These are phyloP conservation scores for Lithodes maja DNA, from an alignment of 2,888 invertebrate genomes.

Conservation along the genomic window DNA sequence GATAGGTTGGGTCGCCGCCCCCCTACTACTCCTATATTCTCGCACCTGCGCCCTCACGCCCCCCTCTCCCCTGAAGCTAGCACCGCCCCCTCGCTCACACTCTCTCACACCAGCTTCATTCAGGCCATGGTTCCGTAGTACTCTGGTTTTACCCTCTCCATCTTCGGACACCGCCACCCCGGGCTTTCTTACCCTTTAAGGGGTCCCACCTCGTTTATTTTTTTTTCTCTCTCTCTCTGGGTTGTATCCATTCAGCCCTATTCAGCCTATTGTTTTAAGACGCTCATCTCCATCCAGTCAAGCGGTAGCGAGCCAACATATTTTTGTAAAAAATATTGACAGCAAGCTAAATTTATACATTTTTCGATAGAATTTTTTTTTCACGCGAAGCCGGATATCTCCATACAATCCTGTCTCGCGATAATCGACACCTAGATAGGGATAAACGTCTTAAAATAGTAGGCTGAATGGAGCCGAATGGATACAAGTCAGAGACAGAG, in stretches of 20 bases:
- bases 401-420: too few species aligned
- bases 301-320: too few species aligned
- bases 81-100: constrained; percentile 31
- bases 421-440: too few species aligned
- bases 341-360: too few species aligned
- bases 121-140: background rate
- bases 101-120: constrained; percentile 20
- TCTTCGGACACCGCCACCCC: background rate
- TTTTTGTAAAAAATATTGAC: too few species aligned
- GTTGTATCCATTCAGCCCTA: background rate
- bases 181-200: background rate
- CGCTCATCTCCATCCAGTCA: background rate
- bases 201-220: background rate
- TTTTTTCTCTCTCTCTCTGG: constrained; percentile 9
- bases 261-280: too few species aligned
- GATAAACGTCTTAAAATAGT: too few species aligned
- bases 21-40: background rate
- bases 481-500: too few species aligned
- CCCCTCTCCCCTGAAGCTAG: constrained; percentile 31
- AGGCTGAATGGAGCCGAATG: too few species aligned
- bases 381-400: too few species aligned
- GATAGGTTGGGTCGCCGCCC: constrained; percentile 36
- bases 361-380: too few species aligned
- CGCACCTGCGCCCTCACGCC: constrained; percentile 45
- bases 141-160: background rate